Base-by-base conservation (phyloP, 2,888 invertebrate species). In the Flexamia atlantica region DNA sequence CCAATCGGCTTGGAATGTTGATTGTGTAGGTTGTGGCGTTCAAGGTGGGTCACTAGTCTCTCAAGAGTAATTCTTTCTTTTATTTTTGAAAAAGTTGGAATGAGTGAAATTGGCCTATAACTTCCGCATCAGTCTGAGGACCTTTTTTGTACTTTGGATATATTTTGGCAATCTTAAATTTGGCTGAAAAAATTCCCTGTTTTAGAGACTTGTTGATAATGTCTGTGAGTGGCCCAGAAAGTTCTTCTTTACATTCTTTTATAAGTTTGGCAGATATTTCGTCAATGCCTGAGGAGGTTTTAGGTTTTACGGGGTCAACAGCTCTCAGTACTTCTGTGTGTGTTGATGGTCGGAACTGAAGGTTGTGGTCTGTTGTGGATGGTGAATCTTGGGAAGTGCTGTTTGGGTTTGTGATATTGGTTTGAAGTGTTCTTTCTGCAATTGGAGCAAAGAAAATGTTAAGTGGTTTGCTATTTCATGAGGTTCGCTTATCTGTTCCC, bases 81-180 rank as follows among this genome's bases (percentile, higher is more conserved):
- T 40, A 74, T 74, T 70, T 74, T 74, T 74, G 74, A 74, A 42
- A 74, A 74, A 12, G 40, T 74, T 4, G 74, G 28, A 42, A 74
- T 74, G 23, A 42, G 74, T 20, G 74, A 74, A 23, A 74, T 74
- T 42, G 42, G 74, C 1, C 42, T n/a, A 23, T 74, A 42, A 20
- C 23, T 42, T 40, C 23, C 28, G 74, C 9, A 12, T 42, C 74
- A 20, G 74, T 74, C 14, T 40, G n/a, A 23, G 74, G 46, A 12
- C 46, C 46, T 46, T 46, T 46, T 53, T 53, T 68, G 30, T 32
- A 68, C 20, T 30, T 68, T 7, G 30, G 68, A 23, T 32, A 68
- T 68, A 68, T n/a, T 30, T 68, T 68, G 7, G 68, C 7, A 5
- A n/a, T 68, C 17, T 68, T 68, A 4, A 68, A n/a, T n/a, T 68